phyloP scores from a whole-genome alignment of 2,113 vertebrate genomes.

The Indri indri region DNA sequence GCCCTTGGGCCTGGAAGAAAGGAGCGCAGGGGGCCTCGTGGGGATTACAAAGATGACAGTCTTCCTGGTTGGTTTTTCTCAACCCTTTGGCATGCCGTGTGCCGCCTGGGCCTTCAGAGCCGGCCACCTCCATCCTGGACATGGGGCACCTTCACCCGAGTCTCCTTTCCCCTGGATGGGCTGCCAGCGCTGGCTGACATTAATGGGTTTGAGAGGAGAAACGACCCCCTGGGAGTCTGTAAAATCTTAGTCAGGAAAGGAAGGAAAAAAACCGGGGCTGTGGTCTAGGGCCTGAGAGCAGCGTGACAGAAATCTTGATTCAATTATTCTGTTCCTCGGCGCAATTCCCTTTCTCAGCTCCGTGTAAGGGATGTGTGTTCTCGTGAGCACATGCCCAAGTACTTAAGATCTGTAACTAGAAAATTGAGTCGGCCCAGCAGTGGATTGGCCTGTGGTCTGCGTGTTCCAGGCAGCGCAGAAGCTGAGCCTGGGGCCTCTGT shows the following conservation, averaged over 20 bases:
- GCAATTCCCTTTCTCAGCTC: slow-evolving; percentile 26
- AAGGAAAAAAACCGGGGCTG: fast-evolving
- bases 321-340: slow-evolving; percentile 58
- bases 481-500: not conserved
- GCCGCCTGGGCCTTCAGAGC: not conserved
- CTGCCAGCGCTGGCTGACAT: not conserved
- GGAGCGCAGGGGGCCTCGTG: not conserved
- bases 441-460: not conserved
- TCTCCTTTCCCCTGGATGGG: not conserved
- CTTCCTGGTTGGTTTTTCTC: not conserved
- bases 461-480: fast-evolving
- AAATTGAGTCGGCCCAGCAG: not conserved
- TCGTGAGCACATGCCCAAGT: not conserved
- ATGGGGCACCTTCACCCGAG: not conserved
- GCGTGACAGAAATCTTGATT: slow-evolving; percentile 65
- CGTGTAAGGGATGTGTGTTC: slow-evolving; percentile 45
- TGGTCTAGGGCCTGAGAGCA: slow-evolving; percentile 37
- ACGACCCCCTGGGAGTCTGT: not conserved
- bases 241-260: slow-evolving; percentile 41
- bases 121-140: not conserved
- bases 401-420: not conserved
- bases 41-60: slow-evolving; percentile 26
- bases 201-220: slow-evolving; percentile 31
- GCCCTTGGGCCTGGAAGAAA: not conserved
- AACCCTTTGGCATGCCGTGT: not conserved